Percentiles rank a stretch among this genome's conserved stretches.
phyloP scores from a whole-genome alignment of 2,888 invertebrate genomes.

The Thyatira batis region DNA sequence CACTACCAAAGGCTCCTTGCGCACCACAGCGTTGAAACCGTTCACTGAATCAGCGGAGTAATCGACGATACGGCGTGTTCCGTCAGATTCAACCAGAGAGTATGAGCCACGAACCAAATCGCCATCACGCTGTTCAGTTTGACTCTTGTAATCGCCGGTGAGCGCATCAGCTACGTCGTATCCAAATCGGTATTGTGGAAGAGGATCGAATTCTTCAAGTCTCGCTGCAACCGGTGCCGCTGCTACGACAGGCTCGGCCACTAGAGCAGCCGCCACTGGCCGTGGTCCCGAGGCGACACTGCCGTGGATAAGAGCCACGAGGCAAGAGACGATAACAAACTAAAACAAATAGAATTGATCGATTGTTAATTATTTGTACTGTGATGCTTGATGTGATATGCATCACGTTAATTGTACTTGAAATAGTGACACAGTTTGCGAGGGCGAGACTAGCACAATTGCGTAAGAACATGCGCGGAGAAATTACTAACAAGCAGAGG shows the following conservation, averaged over 20 bases:
- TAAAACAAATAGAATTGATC: conserved; percentile 32
- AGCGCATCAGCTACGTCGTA: conserved; percentile 78
- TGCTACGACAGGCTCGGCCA: conserved; percentile 53
- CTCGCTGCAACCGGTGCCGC: conserved; percentile 41
- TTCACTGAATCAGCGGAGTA: conserved; percentile 74
- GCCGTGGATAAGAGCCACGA: conserved; percentile 56
- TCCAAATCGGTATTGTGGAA: conserved; percentile 76
- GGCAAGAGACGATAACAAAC: conserved; percentile 61
- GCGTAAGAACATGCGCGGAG: conserved; percentile 65
- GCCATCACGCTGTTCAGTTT: conserved; percentile 78
- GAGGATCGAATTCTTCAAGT: conserved; percentile 52
- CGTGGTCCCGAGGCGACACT: conserved; percentile 46
- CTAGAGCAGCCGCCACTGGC: conserved; percentile 41
- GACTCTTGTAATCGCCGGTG: conserved; percentile 72
- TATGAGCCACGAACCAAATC: conserved; percentile 78
- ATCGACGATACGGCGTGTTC: conserved; percentile 76
- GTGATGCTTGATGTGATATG: conserved; percentile 21
- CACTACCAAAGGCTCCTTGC: conserved; percentile 62
- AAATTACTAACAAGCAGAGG: conserved; percentile 72
- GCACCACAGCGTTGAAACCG: conserved; percentile 78
- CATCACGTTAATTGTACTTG: conserved; percentile 64
- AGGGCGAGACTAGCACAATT: conserved; percentile 65
- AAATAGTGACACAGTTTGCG: conserved; percentile 76
- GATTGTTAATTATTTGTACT: conserved; percentile 4
- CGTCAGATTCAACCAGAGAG: conserved; percentile 78